Evolutionary conservation across 2,797 vertebrate genomes (phyloP), one percentile per base, ranked within the genome.

Genomic region (Propithecus perrieri): DNA sequence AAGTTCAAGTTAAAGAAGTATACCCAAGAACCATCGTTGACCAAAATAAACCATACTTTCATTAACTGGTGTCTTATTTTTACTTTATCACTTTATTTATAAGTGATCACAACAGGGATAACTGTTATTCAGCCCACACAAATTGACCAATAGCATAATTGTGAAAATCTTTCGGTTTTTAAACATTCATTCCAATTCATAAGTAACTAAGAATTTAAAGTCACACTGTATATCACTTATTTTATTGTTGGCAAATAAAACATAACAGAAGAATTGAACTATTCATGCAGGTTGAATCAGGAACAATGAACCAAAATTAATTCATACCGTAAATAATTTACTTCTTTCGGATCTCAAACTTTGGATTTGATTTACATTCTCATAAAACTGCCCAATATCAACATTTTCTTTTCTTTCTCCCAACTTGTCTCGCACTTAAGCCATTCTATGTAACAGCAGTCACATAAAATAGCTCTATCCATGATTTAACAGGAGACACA

Each of bases 401-500:
- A 71, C 96, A 71, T 97, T 96, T 96, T 91, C 90, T 93, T 91
- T 93, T 57, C 95, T 97, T 91, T 41, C 46, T 57, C 83, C 69
- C 80, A 98, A 96, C 41, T 55, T 38, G 74, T 94, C 83, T 74
- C 96, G 98, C 96, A 98, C 96, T 97, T 97, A 97, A 98, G 96
- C 93, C 92, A 97, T 91, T 50, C 95, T 4, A 2, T 94, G 96
- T 91, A 98, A 98, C 92, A 98, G 57, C 1, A 24, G 87, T 97
- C 96, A 90, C 71, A 97, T 97, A 98, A 98, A 99, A 97, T 1
- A 94, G 93, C 96, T 98, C 96, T 97, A 38, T 38, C 93, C 35
- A 41, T 97, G 97, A 98, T 98, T 98, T 98, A 98, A 96, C 91
- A 92, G 93, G 97, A 97, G 97, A 98, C 94, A 94, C 35, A 97